Percentiles rank a stretch among this genome's conserved stretches.
These are phyloP conservation scores for Bergia sp. DNA, from an alignment of 92 coral and sea anemone genomes.

Conservation along the genomic window DNA sequence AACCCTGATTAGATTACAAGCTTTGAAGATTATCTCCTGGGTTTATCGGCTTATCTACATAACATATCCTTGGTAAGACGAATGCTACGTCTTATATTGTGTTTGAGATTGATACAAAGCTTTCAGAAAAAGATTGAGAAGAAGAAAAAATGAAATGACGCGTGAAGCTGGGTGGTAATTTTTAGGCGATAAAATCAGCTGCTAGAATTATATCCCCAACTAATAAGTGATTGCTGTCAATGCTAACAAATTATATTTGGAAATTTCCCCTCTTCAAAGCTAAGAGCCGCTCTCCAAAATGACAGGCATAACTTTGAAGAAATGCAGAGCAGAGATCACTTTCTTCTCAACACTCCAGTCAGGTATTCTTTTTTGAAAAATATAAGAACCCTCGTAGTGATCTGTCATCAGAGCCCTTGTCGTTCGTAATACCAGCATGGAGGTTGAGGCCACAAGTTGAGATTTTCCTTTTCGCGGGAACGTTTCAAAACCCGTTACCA, in stretches of 20 bases:
- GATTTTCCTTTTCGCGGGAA: too few species aligned
- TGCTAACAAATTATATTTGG: slow-evolving; percentile 11
- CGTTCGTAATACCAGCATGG: too few species aligned
- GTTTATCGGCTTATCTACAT: not conserved
- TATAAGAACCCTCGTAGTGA: too few species aligned
- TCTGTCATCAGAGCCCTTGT: too few species aligned
- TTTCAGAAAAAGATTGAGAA: too few species aligned
- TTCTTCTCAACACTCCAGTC: not conserved
- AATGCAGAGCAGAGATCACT: not conserved
- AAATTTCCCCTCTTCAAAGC: slow-evolving; percentile 11
- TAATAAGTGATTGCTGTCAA: slow-evolving; percentile 1
- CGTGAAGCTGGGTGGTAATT: not conserved
- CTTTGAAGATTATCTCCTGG: not conserved
- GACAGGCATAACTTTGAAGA: slow-evolving; percentile 1
- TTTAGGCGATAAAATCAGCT: not conserved
- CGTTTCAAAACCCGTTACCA: too few species aligned
- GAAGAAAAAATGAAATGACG: too few species aligned
- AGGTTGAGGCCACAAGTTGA: too few species aligned
- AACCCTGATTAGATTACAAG: not conserved
- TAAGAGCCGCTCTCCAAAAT: slow-evolving; percentile 5
- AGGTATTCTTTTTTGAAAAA: too few species aligned
- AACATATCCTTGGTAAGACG: not conserved
- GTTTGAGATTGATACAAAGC: not conserved
- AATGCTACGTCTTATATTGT: not conserved
- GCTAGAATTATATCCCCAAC: not conserved